Percentiles rank a stretch among this genome's conserved stretches.
phyloP scores from a whole-genome alignment of 2,888 invertebrate species.

The Druceiella hillmani region DNA sequence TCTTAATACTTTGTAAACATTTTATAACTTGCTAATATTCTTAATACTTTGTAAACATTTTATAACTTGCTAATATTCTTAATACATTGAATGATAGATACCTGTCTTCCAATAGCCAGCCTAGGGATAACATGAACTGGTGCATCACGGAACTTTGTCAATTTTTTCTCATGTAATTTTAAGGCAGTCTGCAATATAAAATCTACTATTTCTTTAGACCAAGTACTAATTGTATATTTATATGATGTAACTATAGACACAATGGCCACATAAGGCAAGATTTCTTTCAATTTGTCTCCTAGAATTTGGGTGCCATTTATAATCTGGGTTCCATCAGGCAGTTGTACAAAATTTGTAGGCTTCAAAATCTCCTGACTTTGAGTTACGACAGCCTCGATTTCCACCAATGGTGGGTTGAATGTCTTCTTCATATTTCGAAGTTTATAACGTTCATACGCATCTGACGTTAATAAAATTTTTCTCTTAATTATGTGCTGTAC shows the following conservation, averaged over 20 bases:
- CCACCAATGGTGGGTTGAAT: slow-evolving; percentile 36
- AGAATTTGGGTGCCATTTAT: slow-evolving; percentile 49
- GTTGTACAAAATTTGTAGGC: slow-evolving; percentile 51
- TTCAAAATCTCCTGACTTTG: slow-evolving; percentile 49
- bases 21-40: too few species aligned
- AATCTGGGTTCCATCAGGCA: slow-evolving; percentile 57
- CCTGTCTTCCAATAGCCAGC: slow-evolving; percentile 53
- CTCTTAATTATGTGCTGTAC: slow-evolving; percentile 35
- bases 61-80: too few species aligned
- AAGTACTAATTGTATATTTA: slow-evolving; percentile 54
- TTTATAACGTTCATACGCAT: slow-evolving; percentile 36
- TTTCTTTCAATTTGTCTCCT: slow-evolving; percentile 30
- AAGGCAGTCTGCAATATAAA: slow-evolving; percentile 49
- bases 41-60: too few species aligned
- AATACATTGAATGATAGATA: too few species aligned
- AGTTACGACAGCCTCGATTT: slow-evolving; percentile 29
- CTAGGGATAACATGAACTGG: slow-evolving; percentile 56
- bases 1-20: too few species aligned
- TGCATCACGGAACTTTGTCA: slow-evolving; percentile 41
- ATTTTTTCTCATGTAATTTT: slow-evolving; percentile 39
- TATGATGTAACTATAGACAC: slow-evolving; percentile 57
- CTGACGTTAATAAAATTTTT: slow-evolving; percentile 36
- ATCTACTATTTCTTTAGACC: slow-evolving; percentile 55
- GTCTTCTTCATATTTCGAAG: slow-evolving; percentile 38
- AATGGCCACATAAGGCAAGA: slow-evolving; percentile 52